A percentile compares a stretch with the other conserved stretches of the same genome.
Evolutionary conservation across 2,797 vertebrate genomes (phyloP).

Genomic region (Meda fulgida): DNA sequence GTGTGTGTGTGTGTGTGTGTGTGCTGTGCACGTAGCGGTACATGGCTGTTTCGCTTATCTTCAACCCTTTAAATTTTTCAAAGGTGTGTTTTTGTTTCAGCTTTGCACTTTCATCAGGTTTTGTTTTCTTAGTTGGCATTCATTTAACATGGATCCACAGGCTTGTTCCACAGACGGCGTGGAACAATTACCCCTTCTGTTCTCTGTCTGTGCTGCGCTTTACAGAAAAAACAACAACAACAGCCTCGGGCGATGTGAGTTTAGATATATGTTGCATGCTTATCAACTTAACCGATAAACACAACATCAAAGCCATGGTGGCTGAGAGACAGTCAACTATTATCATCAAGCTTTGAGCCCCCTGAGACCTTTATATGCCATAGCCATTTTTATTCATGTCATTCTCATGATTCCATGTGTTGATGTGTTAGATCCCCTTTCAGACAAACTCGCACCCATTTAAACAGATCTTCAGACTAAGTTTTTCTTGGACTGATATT

Average conservation of each 20-base stretch:
- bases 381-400: conserved; percentile 14
- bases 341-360: conserved; percentile 21
- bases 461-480: conserved; percentile 4
- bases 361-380: not conserved
- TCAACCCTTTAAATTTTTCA: conserved; percentile 18
- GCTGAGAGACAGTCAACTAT: conserved; percentile 32
- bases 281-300: not conserved
- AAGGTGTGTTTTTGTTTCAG: conserved; percentile 45
- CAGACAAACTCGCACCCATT: conserved; percentile 11
- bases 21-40: not conserved
- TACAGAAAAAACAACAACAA: not conserved
- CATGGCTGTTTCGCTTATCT: conserved; percentile 25
- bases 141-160: conserved; percentile 26
- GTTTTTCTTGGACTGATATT: conserved; percentile 15
- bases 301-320: conserved; percentile 26
- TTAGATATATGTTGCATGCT: not conserved
- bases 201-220: not conserved
- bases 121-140: conserved; percentile 39
- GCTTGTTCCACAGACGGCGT: conserved; percentile 1
- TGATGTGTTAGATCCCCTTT: conserved; percentile 27
- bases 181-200: conserved; percentile 37
- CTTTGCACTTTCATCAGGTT: conserved; percentile 24
- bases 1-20: too few relatives aligned
- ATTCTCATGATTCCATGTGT: conserved; percentile 19
- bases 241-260: not conserved